Evolutionary conservation across 2,113 vertebrate genomes (phyloP), one percentile per base, ranked within the genome.

Genomic region (Pterocles orientalis): DNA sequence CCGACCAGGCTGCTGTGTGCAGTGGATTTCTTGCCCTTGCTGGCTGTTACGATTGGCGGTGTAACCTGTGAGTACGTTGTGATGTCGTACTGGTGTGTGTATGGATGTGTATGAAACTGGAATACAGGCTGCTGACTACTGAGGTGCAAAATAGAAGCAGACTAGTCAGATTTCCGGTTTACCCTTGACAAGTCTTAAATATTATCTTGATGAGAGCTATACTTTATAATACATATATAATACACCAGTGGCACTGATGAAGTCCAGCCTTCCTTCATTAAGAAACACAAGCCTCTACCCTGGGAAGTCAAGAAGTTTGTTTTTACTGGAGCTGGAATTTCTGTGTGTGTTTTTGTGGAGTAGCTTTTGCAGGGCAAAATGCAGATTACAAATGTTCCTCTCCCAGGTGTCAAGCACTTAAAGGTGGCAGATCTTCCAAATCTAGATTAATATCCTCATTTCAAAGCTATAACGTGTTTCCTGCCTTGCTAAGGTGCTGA

Each of bases 1-100:
- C 21, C 95, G 96, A 81, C 79, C 94, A 87, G 90, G 87, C 84
- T 94, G 84, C 54, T 50, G 34, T 21, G 41, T 53, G 77, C 91
- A 94, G 80, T 86, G 77, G 50, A 45, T 94, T 97, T 96, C 73
- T 93, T 81, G 31, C 58, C 85, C 91, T 93, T 89, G 43, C 58
- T 92, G 36, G 19, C 7, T 93, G 20, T 95, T 82, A 48, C 92
- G 93, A 93, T 90, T 95, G 97, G 96, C 86, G 94, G 31, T 48
- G 36, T 90, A 94, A 94, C 94, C 75, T 86, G 56, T 43, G 85
- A 84, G 25, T 41, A 51, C 84, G 61, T 60, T 81, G 81, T 81
- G 80, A 56, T 97, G 62, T 93, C 50, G 41, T 75, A 36, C 64
- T 54, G 53, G 24, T 28, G 11, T 62, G 17, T 51, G 20, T 62